Percentiles rank a stretch among this genome's conserved stretches.
These are phyloP conservation scores for Melanotaenia parkinsoni DNA, from an alignment of 2,797 vertebrate genomes.

Conservation along the genomic window DNA sequence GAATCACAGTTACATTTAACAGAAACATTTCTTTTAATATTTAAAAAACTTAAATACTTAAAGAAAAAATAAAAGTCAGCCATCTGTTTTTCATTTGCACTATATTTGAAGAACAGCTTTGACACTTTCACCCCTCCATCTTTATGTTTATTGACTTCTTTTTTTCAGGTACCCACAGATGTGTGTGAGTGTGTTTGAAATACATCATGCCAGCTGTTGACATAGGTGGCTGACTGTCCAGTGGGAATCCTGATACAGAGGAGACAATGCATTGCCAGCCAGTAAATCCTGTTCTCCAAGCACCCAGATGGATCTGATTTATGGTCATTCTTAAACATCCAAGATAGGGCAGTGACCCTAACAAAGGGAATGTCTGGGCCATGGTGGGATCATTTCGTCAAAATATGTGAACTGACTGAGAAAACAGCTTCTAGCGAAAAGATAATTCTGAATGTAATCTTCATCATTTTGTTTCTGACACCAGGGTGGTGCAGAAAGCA, in stretches of 20 bases:
- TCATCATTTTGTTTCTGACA: constrained; percentile 29
- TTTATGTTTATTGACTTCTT: constrained; percentile 54
- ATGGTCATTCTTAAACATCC: constrained; percentile 40
- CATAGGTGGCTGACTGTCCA: constrained; percentile 45
- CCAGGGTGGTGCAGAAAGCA: constrained; percentile 18
- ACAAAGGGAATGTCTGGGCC: constrained; percentile 7
- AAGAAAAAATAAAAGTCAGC: background rate
- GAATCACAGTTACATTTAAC: background rate
- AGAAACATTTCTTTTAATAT: background rate
- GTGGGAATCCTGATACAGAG: constrained; percentile 24
- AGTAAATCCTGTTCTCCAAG: constrained; percentile 21
- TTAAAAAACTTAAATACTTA: background rate
- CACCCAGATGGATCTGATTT: constrained; percentile 63
- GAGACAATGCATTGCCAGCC: constrained; percentile 8
- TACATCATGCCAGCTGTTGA: constrained; percentile 57
- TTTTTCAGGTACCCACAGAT: constrained; percentile 49
- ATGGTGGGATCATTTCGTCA: constrained; percentile 18
- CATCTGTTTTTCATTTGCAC: constrained; percentile 47
- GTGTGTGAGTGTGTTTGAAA: constrained; percentile 18
- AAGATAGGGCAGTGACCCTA: constrained; percentile 31
- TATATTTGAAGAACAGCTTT: constrained; percentile 21
- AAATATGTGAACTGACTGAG: constrained; percentile 33
- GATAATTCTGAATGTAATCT: constrained; percentile 29
- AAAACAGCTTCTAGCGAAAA: constrained; percentile 49
- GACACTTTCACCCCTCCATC: constrained; percentile 47